Base-by-base conservation (phyloP, 2,888 invertebrate genomes). In the Chrysodeixis includens region DNA sequence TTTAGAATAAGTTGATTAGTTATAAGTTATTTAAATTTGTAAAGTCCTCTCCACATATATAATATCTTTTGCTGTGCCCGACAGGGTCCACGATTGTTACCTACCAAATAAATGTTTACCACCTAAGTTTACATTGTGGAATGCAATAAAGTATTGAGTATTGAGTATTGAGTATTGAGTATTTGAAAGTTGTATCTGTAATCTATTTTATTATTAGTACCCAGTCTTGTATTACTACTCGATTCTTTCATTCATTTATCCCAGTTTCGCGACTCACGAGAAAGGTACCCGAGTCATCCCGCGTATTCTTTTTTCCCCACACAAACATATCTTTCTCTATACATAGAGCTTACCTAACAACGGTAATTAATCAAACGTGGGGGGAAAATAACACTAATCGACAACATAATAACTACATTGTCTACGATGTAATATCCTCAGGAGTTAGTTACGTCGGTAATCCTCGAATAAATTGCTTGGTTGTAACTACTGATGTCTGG, bases 391-490 rank as follows among this genome's bases (percentile, higher is more conserved):
- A 22, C 49, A 60, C 44, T 52, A 54, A 66, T 55, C 18, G 46
- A 57, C 59, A 53, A 30, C 32, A 53, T 22, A 44, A 51, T 49
- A 56, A 56, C 22, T 51, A 61, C 22, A 40, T 70, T 20, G 58
- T 72, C 56, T 73, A 66, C 66, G 53, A 61, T 60, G 58, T 69
- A 74, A 80, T 72, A 68, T 60, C 58, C 53, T 55, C 40, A 64
- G 57, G 49, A 69, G 66, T 62, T 69, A 57, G 64, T 62, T 67
- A 66, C 55, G 63, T 63, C 62, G 49, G 73, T 76, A 75, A 78
- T 75, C 71, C 66, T 70, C 44, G 71, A 69, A 77, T 72, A 79
- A 78, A 83, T 81, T 77, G 72, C 73, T 56, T 20, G 26, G 52
- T 56, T 55, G 22, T 44, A 51, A 59, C 10, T 1, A 10, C 9